These are phyloP conservation scores for Gorsachius magnificus DNA, from an alignment of 2,797 vertebrate genomes.

Conservation along the genomic window DNA sequence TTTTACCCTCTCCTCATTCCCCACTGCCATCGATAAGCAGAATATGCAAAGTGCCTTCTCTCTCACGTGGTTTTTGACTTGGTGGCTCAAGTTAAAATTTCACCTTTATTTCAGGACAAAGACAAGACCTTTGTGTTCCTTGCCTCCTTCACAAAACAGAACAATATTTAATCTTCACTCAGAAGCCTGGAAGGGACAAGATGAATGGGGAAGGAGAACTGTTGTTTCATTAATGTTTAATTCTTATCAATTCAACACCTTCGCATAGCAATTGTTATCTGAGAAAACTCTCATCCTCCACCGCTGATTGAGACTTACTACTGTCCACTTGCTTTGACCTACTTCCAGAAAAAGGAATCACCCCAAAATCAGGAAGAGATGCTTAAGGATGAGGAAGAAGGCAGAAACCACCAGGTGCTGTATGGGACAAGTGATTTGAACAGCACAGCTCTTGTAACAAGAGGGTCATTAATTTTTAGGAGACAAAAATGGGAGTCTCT, in stretches of 20 bases:
- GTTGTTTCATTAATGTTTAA: neutral
- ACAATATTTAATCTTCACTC: neutral
- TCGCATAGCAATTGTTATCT: neutral
- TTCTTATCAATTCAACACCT: neutral
- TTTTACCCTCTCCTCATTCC: conserved; percentile 39
- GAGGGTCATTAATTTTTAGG: neutral
- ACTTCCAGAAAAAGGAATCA: neutral
- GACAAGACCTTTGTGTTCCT: neutral
- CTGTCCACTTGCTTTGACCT: neutral
- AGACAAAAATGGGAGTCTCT: neutral
- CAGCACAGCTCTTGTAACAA: neutral
- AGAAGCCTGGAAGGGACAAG: neutral
- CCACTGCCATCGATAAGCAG: neutral
- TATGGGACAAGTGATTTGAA: neutral
- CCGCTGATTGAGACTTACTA: neutral
- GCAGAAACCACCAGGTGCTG: neutral
- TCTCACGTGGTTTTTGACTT: neutral
- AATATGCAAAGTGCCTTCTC: neutral
- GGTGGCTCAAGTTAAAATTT: neutral
- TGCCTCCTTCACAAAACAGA: neutral
- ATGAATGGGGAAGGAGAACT: neutral
- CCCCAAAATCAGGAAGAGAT: neutral
- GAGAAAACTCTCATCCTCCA: neutral
- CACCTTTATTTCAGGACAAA: neutral
- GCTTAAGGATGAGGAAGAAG: neutral